Base-by-base conservation (phyloP, 2,113 vertebrate species). In the Scortum barcoo region DNA sequence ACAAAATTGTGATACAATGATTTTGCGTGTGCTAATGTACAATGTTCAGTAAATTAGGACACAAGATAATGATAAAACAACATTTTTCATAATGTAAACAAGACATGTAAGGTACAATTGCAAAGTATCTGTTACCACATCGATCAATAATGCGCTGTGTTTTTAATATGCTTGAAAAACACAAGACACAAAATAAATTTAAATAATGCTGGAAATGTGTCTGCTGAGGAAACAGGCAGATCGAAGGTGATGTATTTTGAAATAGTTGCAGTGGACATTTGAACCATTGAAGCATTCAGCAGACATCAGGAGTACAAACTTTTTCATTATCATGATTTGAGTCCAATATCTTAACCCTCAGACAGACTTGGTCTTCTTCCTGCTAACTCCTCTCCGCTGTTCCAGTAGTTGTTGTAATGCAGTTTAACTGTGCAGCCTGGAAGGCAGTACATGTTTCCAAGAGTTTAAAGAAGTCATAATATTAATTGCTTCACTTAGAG, bases 391-490 rank as follows among this genome's bases (percentile, higher is more conserved):
- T 46, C 42, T 76, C 48, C 44, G 10, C 53, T 40, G 46, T 58
- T 66, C 17, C 14, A 48, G 26, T 28, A 8, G 44, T 28, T 42
- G 57, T 11, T 36, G 54, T 70, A 56, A 72, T 36, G n/a, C 4
- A 42, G 40, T 81, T 76, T 20, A 58, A 68, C 54, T 51, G 60
- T 20, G 30, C 58, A 54, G 36, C 70, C 79, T 83, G 73, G 57
- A 48, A 84, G 88, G 71, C 66, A 80, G 48, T 48, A 1, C 72
- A 71, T 68, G 78, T 86, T 78, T 86, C 65, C 74, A 56, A 56
- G 65, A 80, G 40, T 83, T 82, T 80, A 84, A 67, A 61, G 69
- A 79, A 76, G 84, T 83, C 63, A 85, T 76, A 57, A 78, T 78
- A 84, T 61, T 83, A 89, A 88, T 88, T 67, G 81, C 76, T 83